Conservation (phyloP, 2,888 invertebrate species). For the Norana najaformis region DNA sequence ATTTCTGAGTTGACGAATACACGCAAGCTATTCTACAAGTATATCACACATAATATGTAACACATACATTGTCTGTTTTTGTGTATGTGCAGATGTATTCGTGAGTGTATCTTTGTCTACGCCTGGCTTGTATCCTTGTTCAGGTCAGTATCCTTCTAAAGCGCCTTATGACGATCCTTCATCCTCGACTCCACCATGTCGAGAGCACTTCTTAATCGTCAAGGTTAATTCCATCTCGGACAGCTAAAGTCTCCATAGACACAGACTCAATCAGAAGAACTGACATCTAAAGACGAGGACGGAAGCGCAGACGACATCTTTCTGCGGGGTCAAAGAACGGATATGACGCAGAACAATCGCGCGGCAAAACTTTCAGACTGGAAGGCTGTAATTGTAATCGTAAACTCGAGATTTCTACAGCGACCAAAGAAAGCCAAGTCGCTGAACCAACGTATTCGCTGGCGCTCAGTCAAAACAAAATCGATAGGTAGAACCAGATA, state of each 20-base stretch:
- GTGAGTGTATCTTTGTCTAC: neutral
- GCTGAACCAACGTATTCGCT: too few relatives aligned
- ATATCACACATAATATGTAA: too few relatives aligned
- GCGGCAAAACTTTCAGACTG: too few relatives aligned
- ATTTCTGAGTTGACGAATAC: too few relatives aligned
- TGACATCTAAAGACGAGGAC: too few relatives aligned
- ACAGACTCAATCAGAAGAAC: neutral
- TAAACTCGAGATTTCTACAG: too few relatives aligned
- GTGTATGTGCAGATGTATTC: neutral
- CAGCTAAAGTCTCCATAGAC: neutral
- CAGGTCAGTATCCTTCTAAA: neutral
- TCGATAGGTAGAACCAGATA: too few relatives aligned
- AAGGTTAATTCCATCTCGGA: neutral
- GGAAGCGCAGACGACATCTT: too few relatives aligned
- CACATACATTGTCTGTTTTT: neutral
- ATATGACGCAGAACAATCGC: neutral
- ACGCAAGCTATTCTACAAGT: too few relatives aligned
- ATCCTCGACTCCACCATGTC: neutral
- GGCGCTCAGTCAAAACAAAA: too few relatives aligned
- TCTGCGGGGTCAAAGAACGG: neutral
- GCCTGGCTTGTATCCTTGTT: neutral
- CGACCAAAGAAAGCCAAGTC: too few relatives aligned
- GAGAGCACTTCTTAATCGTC: neutral
- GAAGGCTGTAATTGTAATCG: too few relatives aligned
- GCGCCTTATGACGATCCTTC: neutral